phyloP scores from a whole-genome alignment of 2,888 invertebrate species.

The Dryocosmus kuriphilus region DNA sequence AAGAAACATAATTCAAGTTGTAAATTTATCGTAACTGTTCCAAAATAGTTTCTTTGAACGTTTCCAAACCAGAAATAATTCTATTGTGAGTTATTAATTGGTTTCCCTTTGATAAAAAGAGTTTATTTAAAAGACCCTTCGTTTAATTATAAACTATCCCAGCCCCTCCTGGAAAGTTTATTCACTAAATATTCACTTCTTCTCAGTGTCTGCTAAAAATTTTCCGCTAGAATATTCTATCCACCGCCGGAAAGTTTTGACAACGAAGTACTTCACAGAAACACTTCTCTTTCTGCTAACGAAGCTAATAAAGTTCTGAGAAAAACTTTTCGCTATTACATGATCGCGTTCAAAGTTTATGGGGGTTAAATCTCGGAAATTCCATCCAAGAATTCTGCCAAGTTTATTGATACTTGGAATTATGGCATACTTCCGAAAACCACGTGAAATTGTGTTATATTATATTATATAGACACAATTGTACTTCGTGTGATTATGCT shows the following conservation, averaged over 20 bases:
- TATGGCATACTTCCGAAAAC: neutral
- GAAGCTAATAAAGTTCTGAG: slow-evolving; percentile 17
- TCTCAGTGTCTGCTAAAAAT: neutral
- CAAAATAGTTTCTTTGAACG: neutral
- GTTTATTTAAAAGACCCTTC: neutral
- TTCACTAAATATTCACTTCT: neutral
- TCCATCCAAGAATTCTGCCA: neutral
- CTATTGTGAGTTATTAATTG: too few relatives aligned
- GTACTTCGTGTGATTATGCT: neutral
- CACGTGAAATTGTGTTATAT: too few relatives aligned
- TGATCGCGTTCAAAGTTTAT: neutral
- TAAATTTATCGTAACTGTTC: neutral
- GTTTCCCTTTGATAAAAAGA: too few relatives aligned
- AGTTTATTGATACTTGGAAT: neutral
- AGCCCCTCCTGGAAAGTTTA: neutral
- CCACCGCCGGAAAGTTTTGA: slow-evolving; percentile 29
- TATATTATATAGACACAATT: neutral
- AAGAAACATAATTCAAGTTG: neutral
- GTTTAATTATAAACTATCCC: neutral
- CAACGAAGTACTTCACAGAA: slow-evolving; percentile 31
- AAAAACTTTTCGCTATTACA: slow-evolving; percentile 16
- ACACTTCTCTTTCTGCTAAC: slow-evolving; percentile 36
- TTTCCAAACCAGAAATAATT: neutral
- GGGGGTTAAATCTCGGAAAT: neutral
- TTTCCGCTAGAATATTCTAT: slow-evolving; percentile 40